Percentiles rank a stretch among this genome's conserved stretches.
These are phyloP conservation scores for Drosophila lacicola DNA, from an alignment of 2,888 invertebrate species.

Conservation along the genomic window DNA sequence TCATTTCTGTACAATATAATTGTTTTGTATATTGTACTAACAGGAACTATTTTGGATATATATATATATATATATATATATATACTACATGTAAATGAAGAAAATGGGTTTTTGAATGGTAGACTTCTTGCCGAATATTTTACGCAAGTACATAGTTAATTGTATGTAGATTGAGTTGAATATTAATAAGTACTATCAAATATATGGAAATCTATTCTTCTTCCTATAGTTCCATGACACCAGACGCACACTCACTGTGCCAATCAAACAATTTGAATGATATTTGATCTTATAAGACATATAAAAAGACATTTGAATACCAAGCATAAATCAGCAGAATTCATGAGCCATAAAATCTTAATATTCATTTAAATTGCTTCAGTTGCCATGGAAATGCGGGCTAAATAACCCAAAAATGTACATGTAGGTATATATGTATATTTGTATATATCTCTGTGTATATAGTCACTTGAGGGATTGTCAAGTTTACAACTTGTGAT, in stretches of 20 bases:
- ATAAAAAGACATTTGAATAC: slow-evolving; percentile 19
- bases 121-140: too few relatives aligned
- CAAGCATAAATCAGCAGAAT: slow-evolving; percentile 8
- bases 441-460: too few relatives aligned
- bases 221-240: not conserved
- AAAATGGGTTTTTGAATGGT: too few relatives aligned
- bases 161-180: not conserved
- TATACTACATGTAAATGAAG: too few relatives aligned
- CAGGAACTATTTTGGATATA: too few relatives aligned
- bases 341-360: slow-evolving; percentile 41
- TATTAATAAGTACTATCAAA: not conserved
- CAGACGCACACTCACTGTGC: not conserved
- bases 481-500: slow-evolving; percentile 27
- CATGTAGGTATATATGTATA: not conserved
- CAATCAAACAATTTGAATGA: not conserved
- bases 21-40: too few relatives aligned
- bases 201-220: not conserved
- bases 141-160: too few relatives aligned
- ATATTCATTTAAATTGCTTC: slow-evolving; percentile 29
- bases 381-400: slow-evolving; percentile 25
- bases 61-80: too few relatives aligned
- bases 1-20: too few relatives aligned
- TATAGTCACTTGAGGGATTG: not conserved
- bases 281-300: not conserved
- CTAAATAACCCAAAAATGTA: slow-evolving; percentile 15